Evolutionary conservation across 2,888 invertebrate genomes (phyloP).

Genomic region (Myopa tessellatipennis): DNA sequence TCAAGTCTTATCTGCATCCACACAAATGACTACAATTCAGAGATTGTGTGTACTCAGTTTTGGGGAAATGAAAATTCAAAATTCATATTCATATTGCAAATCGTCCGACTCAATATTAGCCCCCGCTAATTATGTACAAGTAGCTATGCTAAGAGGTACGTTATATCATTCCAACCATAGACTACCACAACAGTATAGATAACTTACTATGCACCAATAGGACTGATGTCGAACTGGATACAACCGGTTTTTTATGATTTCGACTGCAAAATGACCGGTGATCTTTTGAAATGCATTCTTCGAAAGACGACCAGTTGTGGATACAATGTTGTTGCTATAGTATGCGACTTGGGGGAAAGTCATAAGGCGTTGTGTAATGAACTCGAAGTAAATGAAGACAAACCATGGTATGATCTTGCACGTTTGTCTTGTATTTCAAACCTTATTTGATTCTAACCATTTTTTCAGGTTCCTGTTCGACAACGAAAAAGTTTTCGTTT

Average conservation of each 20-base stretch:
- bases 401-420: too few species aligned
- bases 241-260: slow-evolving; percentile 18
- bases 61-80: slow-evolving; percentile 23
- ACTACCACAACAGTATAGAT: not conserved
- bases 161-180: not conserved
- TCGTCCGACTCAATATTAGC: slow-evolving; percentile 12
- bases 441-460: too few species aligned
- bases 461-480: slow-evolving; percentile 26
- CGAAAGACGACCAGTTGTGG: slow-evolving; percentile 15
- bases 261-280: slow-evolving; percentile 20
- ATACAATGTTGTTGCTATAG: slow-evolving; percentile 30
- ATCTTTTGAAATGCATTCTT: not conserved
- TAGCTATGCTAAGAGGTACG: slow-evolving; percentile 35
- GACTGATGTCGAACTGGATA: slow-evolving; percentile 15
- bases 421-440: too few species aligned
- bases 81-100: slow-evolving; percentile 23
- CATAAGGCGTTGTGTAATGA: slow-evolving; percentile 34
- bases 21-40: too few species aligned
- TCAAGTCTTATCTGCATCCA: too few species aligned
- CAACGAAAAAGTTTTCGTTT: slow-evolving; percentile 32
- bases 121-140: slow-evolving; percentile 33
- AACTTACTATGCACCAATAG: not conserved
- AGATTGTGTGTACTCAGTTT: too few species aligned
- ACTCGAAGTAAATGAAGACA: too few species aligned
- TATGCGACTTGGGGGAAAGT: slow-evolving; percentile 32